phyloP scores from a whole-genome alignment of 2,888 invertebrate genomes.

The Muschampia plurimacula region DNA sequence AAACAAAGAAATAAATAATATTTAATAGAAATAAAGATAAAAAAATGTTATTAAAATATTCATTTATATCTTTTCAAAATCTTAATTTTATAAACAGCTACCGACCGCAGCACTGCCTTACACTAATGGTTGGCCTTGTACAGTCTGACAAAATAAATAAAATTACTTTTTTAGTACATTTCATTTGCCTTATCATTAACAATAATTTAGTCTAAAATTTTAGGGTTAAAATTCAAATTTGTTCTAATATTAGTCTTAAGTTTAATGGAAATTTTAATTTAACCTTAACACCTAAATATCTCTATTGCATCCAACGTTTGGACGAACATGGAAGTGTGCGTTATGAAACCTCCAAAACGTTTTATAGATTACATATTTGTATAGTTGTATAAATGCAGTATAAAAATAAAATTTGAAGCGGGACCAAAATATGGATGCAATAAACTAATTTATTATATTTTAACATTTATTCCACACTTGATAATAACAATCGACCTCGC shows the following conservation, averaged over 20 bases:
- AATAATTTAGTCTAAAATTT: constrained; percentile 29
- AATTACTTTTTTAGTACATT: constrained; percentile 10
- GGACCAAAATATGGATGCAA: constrained; percentile 18
- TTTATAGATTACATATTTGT: constrained; percentile 1
- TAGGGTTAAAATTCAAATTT: constrained; percentile 29
- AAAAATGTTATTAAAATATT: not conserved
- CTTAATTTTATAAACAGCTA: not conserved
- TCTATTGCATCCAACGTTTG: constrained; percentile 16
- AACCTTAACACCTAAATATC: constrained; percentile 15
- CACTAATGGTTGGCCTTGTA: constrained; percentile 11
- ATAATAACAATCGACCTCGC: not conserved
- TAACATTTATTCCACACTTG: not conserved
- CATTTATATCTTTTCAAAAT: not conserved
- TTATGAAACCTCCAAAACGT: not conserved
- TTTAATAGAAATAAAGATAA: not conserved
- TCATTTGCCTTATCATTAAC: constrained; percentile 17
- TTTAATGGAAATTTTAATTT: constrained; percentile 32
- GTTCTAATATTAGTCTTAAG: constrained; percentile 28
- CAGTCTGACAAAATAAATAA: constrained; percentile 19
- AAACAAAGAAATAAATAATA: not conserved
- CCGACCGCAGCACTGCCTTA: not conserved
- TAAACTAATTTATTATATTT: constrained; percentile 18
- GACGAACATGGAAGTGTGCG: not conserved
- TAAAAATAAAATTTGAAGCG: constrained; percentile 32
- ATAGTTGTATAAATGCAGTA: constrained; percentile 23